Evolutionary conservation across 2,888 invertebrate genomes (phyloP).

Genomic region (Melanargia galathea): DNA sequence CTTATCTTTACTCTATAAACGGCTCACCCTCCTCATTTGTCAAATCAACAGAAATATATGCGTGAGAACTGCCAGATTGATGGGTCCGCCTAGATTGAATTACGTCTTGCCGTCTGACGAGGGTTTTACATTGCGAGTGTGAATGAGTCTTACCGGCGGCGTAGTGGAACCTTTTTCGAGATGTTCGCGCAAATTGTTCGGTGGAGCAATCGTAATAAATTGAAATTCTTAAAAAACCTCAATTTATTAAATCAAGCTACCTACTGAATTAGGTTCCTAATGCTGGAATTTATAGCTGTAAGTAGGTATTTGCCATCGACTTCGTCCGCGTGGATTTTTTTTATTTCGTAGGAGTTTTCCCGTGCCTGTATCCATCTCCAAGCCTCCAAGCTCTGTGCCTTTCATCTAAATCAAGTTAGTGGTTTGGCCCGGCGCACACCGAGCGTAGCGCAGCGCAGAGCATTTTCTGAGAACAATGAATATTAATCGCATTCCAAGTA

Average conservation of each 20-base stretch:
- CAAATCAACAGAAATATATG: slow-evolving; percentile 82
- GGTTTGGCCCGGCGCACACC: too few relatives aligned
- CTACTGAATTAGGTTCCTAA: too few relatives aligned
- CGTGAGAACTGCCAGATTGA: slow-evolving; percentile 80
- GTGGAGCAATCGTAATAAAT: background rate
- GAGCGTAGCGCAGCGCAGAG: too few relatives aligned
- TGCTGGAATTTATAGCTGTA: too few relatives aligned
- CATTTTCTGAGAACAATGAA: too few relatives aligned
- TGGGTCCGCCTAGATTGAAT: slow-evolving; percentile 80
- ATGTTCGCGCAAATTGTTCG: background rate
- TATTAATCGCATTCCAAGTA: too few relatives aligned
- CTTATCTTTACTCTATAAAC: slow-evolving; percentile 41
- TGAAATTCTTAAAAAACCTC: background rate
- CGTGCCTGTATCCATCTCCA: too few relatives aligned
- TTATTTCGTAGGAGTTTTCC: too few relatives aligned
- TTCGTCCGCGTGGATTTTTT: too few relatives aligned
- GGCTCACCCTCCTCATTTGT: slow-evolving; percentile 80
- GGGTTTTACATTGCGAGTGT: slow-evolving; percentile 69
- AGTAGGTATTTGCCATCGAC: too few relatives aligned
- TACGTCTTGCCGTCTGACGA: slow-evolving; percentile 79
- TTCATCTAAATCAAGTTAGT: too few relatives aligned
- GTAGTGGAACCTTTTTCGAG: slow-evolving; percentile 5
- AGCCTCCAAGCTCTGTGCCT: too few relatives aligned
- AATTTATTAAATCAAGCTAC: background rate
- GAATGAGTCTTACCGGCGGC: slow-evolving; percentile 24